Base-by-base conservation (phyloP, 2,113 vertebrate genomes). In the Calypte anna region DNA sequence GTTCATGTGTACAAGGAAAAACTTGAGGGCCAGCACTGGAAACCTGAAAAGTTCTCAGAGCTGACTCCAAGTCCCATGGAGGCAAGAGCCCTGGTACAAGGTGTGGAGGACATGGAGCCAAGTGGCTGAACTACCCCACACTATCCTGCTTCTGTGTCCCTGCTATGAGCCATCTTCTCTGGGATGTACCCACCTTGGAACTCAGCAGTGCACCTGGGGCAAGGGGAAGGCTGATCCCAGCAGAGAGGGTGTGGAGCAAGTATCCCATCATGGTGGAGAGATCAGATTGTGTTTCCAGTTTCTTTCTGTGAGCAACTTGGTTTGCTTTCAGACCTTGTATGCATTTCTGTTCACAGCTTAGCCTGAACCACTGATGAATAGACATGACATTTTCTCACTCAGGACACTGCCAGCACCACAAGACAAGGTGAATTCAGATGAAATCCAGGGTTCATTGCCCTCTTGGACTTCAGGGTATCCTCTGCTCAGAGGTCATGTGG, bases 141-240 rank as follows among this genome's bases (percentile, higher is more conserved):
- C 0, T 64, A 50, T 53, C 31, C 50, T 20, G 36, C 55, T 86
- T 53, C 68, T 16, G 30, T 3, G 20, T 11, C 54, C 57, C 88
- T 82, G 54, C 53, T 74, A 67, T 10, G 28, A 67, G 62, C 54
- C 1, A 0, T 12, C 7, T 48, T 55, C 31, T 38, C 44, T 23
- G 10, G 0, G n/a, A 27, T 3, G 2, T 38, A 24, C 33, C 61
- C 4, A 0, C 2, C 1, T 6, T n/a, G 19, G 28, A 40, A 62
- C 46, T 5, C 36, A 58, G 16, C 1, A 1, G 55, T 44, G 23
- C 53, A 17, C 15, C 1, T 4, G 19, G 25, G 27, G 3, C 44
- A 40, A 33, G 48, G 74, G 44, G 73, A 64, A 64, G 54, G 28
- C 11, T 61, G n/a, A 50, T 55, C 44, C 36, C 40, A 50, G 73